Conservation (phyloP, 2,113 vertebrate species). For the Tenrec ecaudatus region DNA sequence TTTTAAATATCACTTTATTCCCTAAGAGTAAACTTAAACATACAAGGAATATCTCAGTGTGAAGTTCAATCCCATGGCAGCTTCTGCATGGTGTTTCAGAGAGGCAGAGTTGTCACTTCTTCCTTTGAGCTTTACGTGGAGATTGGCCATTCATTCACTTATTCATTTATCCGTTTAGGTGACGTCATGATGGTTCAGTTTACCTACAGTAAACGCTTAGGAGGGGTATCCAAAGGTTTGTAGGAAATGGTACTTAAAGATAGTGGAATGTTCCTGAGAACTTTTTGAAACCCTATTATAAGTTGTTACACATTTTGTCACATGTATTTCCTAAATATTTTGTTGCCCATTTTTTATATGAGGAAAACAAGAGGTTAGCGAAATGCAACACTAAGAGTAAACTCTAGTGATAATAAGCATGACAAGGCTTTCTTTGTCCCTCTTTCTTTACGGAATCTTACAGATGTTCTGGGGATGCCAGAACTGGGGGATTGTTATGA, state of each 20-base stretch:
- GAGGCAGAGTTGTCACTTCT: not conserved
- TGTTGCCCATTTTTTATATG: not conserved
- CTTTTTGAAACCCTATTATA: too few species aligned
- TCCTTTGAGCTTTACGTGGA: not conserved
- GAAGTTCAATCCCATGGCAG: constrained; percentile 53
- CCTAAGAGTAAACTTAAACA: constrained; percentile 51
- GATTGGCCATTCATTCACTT: not conserved
- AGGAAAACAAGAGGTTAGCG: not conserved
- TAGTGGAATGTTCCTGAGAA: too few species aligned
- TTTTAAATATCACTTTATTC: constrained; percentile 82
- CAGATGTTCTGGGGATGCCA: not conserved
- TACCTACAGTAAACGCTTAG: not conserved
- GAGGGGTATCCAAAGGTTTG: too few species aligned
- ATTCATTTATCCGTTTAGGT: not conserved
- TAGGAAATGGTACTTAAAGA: too few species aligned
- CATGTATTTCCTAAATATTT: not conserved
- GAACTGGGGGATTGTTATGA: not conserved
- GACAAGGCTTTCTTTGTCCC: not conserved
- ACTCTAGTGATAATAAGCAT: not conserved
- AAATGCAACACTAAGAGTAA: not conserved
- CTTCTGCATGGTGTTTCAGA: constrained; percentile 39
- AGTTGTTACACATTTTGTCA: not conserved
- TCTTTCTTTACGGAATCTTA: not conserved
- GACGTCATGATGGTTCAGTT: not conserved
- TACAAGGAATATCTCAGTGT: constrained; percentile 37